Percentiles rank a stretch among this genome's conserved stretches.
Conservation (phyloP, 2,797 vertebrate species). For the Gymnopithys bicolor region DNA sequence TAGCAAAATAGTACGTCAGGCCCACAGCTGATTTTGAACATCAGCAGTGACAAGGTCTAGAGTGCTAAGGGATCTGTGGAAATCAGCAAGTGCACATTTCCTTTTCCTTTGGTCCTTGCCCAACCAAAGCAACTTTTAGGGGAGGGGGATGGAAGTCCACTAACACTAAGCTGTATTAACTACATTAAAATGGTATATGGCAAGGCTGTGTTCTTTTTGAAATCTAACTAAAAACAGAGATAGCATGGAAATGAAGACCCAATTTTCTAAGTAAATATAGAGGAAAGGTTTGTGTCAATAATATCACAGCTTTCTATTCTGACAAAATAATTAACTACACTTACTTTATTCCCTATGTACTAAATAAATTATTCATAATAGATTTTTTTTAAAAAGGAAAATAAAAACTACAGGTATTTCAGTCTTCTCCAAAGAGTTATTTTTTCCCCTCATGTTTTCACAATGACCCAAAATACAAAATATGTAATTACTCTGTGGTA, state of each 20-base stretch:
- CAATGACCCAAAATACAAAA: neutral
- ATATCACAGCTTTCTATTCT: neutral
- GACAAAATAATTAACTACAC: neutral
- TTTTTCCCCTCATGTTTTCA: neutral
- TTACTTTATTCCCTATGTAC: neutral
- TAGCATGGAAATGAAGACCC: neutral
- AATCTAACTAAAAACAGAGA: neutral
- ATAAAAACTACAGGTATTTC: neutral
- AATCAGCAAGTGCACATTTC: neutral
- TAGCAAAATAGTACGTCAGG: neutral
- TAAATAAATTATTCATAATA: neutral
- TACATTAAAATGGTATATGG: neutral
- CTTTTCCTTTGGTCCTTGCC: neutral
- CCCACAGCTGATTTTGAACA: neutral
- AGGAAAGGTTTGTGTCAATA: neutral
- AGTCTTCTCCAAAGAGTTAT: neutral
- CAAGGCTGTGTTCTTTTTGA: neutral
- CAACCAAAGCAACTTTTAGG: neutral
- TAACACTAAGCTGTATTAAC: neutral
- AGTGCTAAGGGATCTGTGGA: neutral
- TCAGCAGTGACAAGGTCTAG: neutral
- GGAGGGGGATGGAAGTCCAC: accelerated
- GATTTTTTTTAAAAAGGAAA: neutral
- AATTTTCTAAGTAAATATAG: neutral
- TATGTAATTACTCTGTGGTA: neutral